Conservation (phyloP, 2,797 vertebrate genomes). For the Coluber constrictor region DNA sequence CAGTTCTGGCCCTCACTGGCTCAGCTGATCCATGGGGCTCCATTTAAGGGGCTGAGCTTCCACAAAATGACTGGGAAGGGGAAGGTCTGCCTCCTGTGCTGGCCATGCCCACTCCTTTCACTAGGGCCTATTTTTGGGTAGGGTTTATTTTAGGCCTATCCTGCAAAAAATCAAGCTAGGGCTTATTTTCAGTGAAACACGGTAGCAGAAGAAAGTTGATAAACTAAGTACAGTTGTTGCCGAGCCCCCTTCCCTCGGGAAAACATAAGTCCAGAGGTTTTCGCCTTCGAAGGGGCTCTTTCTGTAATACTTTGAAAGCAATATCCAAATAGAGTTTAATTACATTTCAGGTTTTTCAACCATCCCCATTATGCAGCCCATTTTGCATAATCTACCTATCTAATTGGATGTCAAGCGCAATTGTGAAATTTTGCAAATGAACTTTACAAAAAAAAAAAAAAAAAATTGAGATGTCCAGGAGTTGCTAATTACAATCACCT, state of each 20-base stretch:
- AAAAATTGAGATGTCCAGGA: slow-evolving; percentile 13
- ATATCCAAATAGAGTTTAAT: neutral
- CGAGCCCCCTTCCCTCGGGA: too few species aligned
- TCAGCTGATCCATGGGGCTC: too few species aligned
- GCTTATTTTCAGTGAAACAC: too few species aligned
- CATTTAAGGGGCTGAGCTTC: too few species aligned
- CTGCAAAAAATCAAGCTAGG: too few species aligned
- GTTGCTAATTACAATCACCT: neutral
- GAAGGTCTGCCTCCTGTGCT: too few species aligned
- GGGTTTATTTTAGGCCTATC: too few species aligned
- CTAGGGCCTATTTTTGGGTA: too few species aligned
- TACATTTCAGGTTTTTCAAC: slow-evolving; percentile 11
- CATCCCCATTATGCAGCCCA: neutral
- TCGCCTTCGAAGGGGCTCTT: neutral
- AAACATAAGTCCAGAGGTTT: neutral
- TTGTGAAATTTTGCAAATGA: neutral
- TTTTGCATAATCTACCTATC: neutral
- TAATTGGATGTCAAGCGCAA: neutral
- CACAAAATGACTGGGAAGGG: rapidly evolving
- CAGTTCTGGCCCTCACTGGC: too few species aligned
- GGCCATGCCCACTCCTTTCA: too few species aligned
- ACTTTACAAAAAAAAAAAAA: neutral
- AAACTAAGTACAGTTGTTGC: neutral
- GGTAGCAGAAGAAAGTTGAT: neutral
- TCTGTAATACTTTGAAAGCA: neutral